phyloP scores from a whole-genome alignment of 2,888 invertebrate species.

The Zelleria hepariella region DNA sequence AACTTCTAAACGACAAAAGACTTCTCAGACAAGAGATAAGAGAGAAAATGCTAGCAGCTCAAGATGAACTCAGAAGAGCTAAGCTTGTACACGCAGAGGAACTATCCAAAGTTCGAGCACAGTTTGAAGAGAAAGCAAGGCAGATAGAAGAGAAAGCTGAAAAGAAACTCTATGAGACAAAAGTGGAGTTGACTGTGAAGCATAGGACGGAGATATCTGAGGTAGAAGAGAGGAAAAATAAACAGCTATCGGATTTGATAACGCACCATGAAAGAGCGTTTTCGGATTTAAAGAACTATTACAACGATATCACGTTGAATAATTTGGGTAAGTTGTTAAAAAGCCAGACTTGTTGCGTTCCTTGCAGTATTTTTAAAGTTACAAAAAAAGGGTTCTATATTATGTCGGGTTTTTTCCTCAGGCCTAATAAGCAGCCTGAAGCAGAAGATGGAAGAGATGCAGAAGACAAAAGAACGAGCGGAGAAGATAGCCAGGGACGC shows the following conservation, averaged over 20 bases:
- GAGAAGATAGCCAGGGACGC: slow-evolving; percentile 79
- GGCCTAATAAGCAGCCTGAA: slow-evolving; percentile 89
- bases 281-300: slow-evolving; percentile 93
- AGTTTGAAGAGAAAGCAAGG: slow-evolving; percentile 60
- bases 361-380: no score
- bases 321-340: slow-evolving; percentile 76
- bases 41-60: slow-evolving; percentile 78
- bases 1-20: slow-evolving; percentile 82
- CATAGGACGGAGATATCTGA: slow-evolving; percentile 89
- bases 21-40: slow-evolving; percentile 75
- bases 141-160: slow-evolving; percentile 76
- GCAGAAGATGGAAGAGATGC: slow-evolving; percentile 81
- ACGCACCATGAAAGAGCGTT: slow-evolving; percentile 88
- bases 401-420: slow-evolving; percentile 14
- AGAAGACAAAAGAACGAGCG: slow-evolving; percentile 81
- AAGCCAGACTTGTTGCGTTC: no score
- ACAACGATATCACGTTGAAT: slow-evolving; percentile 94
- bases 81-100: slow-evolving; percentile 84
- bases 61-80: slow-evolving; percentile 79
- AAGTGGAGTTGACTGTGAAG: slow-evolving; percentile 79
- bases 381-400: neutral
- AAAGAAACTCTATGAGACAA: slow-evolving; percentile 79
- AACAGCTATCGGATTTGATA: slow-evolving; percentile 85
- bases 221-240: slow-evolving; percentile 92
- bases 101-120: slow-evolving; percentile 71